These are phyloP conservation scores for Apotomis turbidana DNA, from an alignment of 2,888 invertebrate species.

Conservation along the genomic window DNA sequence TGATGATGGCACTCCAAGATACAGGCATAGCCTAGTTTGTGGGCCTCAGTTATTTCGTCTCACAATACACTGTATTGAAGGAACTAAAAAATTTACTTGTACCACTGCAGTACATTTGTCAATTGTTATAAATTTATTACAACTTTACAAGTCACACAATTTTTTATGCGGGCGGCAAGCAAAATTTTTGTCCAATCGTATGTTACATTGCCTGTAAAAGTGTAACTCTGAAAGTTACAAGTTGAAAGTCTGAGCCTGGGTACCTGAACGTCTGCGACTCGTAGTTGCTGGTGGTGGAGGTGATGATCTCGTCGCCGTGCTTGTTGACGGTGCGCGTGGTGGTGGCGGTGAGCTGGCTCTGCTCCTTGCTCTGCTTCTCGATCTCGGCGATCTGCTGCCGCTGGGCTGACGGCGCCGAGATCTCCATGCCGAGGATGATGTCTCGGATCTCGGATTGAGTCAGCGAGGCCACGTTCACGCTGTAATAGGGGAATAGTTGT, in stretches of 20 bases:
- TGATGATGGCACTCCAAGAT: too few relatives aligned
- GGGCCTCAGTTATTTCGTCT: too few relatives aligned
- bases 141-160: too few relatives aligned
- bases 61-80: too few relatives aligned
- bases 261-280: constrained; percentile 97
- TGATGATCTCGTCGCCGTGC: constrained; percentile 99
- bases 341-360: constrained; percentile 98
- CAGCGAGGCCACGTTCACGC: constrained; percentile 98
- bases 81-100: too few relatives aligned
- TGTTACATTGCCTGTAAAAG: too few relatives aligned
- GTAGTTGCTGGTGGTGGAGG: constrained; percentile 99
- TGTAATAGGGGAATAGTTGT: constrained; percentile 53
- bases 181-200: too few relatives aligned
- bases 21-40: too few relatives aligned
- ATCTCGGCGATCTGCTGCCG: constrained; percentile 99
- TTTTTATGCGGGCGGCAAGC: too few relatives aligned
- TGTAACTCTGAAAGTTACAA: too few relatives aligned
- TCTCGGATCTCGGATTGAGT: constrained; percentile 99
- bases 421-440: constrained; percentile 99
- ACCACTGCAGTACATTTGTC: too few relatives aligned
- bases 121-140: too few relatives aligned
- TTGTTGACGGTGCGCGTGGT: constrained; percentile 99
- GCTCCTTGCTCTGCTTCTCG: constrained; percentile 99
- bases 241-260: not conserved
- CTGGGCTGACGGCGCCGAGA: constrained; percentile 99